Base-by-base conservation (phyloP, 2,888 invertebrate genomes). In the Andrena hattorfiana region DNA sequence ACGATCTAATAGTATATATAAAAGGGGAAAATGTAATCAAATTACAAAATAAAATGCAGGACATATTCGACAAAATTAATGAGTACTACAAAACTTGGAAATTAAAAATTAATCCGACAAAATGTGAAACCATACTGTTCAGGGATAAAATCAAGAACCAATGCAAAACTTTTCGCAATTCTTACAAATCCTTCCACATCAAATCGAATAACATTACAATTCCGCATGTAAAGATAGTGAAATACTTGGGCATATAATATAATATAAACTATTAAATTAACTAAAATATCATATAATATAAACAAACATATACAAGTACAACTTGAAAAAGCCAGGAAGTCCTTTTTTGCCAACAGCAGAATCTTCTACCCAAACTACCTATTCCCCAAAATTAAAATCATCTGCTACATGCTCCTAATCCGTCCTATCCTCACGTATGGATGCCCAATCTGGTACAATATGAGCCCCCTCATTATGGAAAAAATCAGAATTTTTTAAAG, bases 241-340 rank as follows among this genome's bases (percentile, higher is more conserved):
- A 20, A n/a, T 63, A 63, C 23, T 35, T 63, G 4, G 63, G 42
- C 8, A 63, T 35, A n/a, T n/a, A n/a, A n/a, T n/a, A n/a, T n/a
- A n/a, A n/a, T n/a, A n/a, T n/a, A n/a, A n/a, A n/a, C n/a, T n/a
- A n/a, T n/a, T n/a, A n/a, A n/a, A n/a, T n/a, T n/a, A n/a, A n/a
- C n/a, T n/a, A n/a, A n/a, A n/a, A n/a, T n/a, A n/a, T n/a, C n/a
- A n/a, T n/a, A n/a, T n/a, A n/a, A n/a, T n/a, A n/a, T n/a, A 1
- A 35, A 35, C 5, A n/a, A 67, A 0, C 32, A 68, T 7, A 32
- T 68, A 20, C 32, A 68, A 20, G 16, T 0, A 5, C 54, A 68
- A 23, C 35, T 6, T 23, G 5, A 2, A 8, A 6, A 68, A 54
- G 16, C 7, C 23, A 0, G 51, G 32, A 30, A 20, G 0, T 7